These are phyloP conservation scores for Rhinogobius similis DNA, from an alignment of 2,113 vertebrate species.

Conservation along the genomic window DNA sequence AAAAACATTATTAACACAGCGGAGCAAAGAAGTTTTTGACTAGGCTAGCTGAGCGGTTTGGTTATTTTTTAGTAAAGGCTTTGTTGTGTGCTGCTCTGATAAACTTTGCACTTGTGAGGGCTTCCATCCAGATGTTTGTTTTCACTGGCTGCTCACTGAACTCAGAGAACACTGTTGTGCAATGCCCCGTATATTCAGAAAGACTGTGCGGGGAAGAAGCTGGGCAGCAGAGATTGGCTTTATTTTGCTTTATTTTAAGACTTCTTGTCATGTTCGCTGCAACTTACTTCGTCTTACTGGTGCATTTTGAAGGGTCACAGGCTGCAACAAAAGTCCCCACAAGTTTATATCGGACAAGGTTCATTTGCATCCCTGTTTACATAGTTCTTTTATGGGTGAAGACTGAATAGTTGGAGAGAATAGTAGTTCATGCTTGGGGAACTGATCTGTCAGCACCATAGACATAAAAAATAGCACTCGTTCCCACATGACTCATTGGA, in stretches of 20 bases:
- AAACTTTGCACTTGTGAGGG: conserved; percentile 2
- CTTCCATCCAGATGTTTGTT: conserved; percentile 54
- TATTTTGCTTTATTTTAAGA: not conserved
- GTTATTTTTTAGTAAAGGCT: not conserved
- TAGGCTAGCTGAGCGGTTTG: not conserved
- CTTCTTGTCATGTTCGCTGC: not conserved
- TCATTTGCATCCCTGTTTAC: not conserved
- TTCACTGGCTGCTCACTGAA: conserved; percentile 1
- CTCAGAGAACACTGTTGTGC: not conserved
- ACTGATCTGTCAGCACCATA: conserved; percentile 63
- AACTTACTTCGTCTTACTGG: not conserved
- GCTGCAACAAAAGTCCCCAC: not conserved
- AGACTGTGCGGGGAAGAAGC: not conserved
- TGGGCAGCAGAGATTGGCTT: not conserved
- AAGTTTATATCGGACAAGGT: not conserved
- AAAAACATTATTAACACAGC: conserved; percentile 1
- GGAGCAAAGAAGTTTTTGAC: not conserved
- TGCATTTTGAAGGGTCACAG: not conserved
- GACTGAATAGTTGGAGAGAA: not conserved
- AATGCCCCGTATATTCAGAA: conserved; percentile 1
- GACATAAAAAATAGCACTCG: too few species aligned
- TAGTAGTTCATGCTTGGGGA: conserved; percentile 19
- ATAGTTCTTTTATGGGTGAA: not conserved
- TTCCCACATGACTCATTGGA: conserved; percentile 53
- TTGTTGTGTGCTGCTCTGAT: not conserved